Evolutionary conservation across 2,113 vertebrate species (phyloP).

Genomic region (Actenoides lindsayi): DNA sequence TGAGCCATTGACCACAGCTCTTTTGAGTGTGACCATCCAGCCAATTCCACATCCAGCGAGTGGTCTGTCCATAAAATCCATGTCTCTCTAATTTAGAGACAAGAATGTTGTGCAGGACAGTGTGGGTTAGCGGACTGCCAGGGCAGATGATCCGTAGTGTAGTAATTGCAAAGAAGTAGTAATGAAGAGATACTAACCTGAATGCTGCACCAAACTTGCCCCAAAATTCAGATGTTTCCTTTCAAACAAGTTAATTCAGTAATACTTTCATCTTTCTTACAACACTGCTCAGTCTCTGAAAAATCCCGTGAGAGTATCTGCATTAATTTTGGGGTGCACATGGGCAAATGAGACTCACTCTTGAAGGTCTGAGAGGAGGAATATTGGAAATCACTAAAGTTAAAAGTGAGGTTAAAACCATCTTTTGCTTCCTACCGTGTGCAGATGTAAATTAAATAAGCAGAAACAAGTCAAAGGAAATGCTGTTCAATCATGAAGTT

Average conservation of each 20-base stretch:
- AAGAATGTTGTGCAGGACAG: no score
- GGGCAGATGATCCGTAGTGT: not conserved
- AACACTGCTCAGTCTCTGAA: not conserved
- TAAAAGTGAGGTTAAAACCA: conserved; percentile 13
- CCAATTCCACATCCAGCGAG: no score
- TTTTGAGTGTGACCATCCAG: not conserved
- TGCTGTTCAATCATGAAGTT: not conserved
- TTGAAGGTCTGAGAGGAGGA: not conserved
- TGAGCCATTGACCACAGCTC: not conserved
- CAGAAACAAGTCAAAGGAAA: not conserved
- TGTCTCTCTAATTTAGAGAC: no score
- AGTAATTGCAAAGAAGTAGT: not conserved
- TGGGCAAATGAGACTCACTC: not conserved
- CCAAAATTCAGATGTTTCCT: not conserved
- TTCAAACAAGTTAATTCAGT: not conserved
- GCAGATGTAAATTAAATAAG: conserved; percentile 31
- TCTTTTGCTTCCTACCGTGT: not conserved
- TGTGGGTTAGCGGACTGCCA: not conserved
- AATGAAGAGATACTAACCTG: not conserved
- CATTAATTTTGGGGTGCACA: not conserved
- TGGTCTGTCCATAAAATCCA: no score
- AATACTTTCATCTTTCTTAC: not conserved
- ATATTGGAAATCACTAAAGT: not conserved
- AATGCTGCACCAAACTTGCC: not conserved
- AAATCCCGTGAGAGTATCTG: not conserved